Percentiles rank a stretch among this genome's conserved stretches.
phyloP scores from a whole-genome alignment of 2,113 vertebrate species.

The Misgurnus anguillicaudatus region DNA sequence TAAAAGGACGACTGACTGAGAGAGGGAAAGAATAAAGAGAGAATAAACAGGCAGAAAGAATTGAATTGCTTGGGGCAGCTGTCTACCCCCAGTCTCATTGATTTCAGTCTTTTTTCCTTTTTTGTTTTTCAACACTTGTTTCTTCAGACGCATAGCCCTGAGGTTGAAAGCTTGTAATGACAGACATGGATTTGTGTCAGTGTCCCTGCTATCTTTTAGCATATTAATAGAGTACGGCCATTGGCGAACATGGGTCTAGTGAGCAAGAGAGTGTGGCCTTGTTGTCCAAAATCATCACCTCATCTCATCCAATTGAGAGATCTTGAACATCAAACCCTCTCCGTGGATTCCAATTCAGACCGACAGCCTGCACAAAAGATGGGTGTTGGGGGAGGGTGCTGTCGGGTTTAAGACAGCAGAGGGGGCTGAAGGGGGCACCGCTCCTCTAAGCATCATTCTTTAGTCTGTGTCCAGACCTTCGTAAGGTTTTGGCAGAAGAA shows the following conservation, averaged over 20 bases:
- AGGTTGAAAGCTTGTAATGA: slow-evolving; percentile 72
- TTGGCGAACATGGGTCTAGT: slow-evolving; percentile 68
- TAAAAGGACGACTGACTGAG: slow-evolving; percentile 56
- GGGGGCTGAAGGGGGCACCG: slow-evolving; percentile 66
- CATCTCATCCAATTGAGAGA: slow-evolving; percentile 83
- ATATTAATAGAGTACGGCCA: slow-evolving; percentile 84
- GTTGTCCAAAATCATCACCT: slow-evolving; percentile 86
- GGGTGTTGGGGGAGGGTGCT: slow-evolving; percentile 62
- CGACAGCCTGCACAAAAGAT: slow-evolving; percentile 79
- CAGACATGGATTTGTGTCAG: slow-evolving; percentile 78
- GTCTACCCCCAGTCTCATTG: slow-evolving; percentile 64
- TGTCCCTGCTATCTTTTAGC: slow-evolving; percentile 77
- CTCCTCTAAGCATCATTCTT: slow-evolving; percentile 79
- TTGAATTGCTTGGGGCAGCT: slow-evolving; percentile 62
- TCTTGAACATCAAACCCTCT: slow-evolving; percentile 77
- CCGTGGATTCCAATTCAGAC: slow-evolving; percentile 80
- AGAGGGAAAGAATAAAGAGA: slow-evolving; percentile 64
- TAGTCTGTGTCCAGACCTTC: slow-evolving; percentile 78
- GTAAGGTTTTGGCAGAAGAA: slow-evolving; percentile 77
- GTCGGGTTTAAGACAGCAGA: slow-evolving; percentile 74
- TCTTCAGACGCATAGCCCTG: slow-evolving; percentile 72
- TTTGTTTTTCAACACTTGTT: slow-evolving; percentile 60
- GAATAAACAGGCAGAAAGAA: slow-evolving; percentile 44
- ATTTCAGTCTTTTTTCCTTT: slow-evolving; percentile 62
- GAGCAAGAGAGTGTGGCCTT: slow-evolving; percentile 74